Conservation (phyloP, 1,140 invertebrate species). For the Telenomus remus region DNA sequence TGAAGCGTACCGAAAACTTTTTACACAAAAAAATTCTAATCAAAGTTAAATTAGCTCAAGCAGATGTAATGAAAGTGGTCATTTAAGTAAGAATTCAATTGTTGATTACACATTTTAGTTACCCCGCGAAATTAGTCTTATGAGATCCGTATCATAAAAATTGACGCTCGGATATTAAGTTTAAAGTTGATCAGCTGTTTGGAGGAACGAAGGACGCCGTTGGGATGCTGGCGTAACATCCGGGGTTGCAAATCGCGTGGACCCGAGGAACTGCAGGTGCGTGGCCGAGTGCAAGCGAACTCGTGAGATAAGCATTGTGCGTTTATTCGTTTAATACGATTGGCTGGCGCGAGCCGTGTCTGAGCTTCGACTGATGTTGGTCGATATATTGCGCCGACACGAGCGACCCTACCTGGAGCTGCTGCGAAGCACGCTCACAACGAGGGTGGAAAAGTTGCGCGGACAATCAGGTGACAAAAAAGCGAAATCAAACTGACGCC, state of each 20-base stretch:
- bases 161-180: background rate
- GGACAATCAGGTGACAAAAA: conserved; percentile 15
- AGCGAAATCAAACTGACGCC: background rate
- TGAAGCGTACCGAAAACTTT: conserved; percentile 22
- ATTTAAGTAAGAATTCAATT: too few species aligned
- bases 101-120: too few species aligned
- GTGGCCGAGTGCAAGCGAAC: conserved; percentile 38
- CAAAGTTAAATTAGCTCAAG: too few species aligned
- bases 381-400: conserved; percentile 69
- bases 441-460: conserved; percentile 12
- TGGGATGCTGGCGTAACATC: background rate
- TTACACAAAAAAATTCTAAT: background rate
- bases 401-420: conserved; percentile 63
- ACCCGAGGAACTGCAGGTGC: conserved; percentile 41
- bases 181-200: conserved; percentile 44
- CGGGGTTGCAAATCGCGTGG: conserved; percentile 8
- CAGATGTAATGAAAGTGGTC: too few species aligned
- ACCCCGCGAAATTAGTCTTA: background rate
- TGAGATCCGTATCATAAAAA: background rate
- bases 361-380: conserved; percentile 63
- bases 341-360: conserved; percentile 61
- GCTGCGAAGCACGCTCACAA: conserved; percentile 20
- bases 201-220: background rate
- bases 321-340: conserved; percentile 61
- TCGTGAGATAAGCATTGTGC: conserved; percentile 52